These are phyloP conservation scores for Verasper variegatus DNA, from an alignment of 2,113 vertebrate species.

Conservation along the genomic window DNA sequence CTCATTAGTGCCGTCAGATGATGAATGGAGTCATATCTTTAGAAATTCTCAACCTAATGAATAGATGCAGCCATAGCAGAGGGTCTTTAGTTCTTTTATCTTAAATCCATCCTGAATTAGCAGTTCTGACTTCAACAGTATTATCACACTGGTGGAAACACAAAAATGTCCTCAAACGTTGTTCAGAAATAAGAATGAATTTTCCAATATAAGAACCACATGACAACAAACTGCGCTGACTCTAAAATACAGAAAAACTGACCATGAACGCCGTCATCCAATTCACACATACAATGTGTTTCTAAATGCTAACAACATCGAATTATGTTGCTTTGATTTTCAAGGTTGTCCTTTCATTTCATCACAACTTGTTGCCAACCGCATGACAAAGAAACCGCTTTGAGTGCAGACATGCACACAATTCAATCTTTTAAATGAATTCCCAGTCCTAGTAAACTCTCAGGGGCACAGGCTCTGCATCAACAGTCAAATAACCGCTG, in stretches of 20 bases:
- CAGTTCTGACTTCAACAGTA: not conserved
- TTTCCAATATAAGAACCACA: not conserved
- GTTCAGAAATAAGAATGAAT: not conserved
- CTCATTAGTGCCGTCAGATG: conserved; percentile 40
- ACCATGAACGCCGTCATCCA: not conserved
- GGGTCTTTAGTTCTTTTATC: conserved; percentile 8
- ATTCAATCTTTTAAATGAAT: conserved; percentile 32
- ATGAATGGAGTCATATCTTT: conserved; percentile 34
- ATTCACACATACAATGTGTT: not conserved
- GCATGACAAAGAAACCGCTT: not conserved
- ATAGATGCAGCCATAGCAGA: not conserved
- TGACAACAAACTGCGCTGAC: not conserved
- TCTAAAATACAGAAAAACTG: not conserved
- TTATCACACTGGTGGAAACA: not conserved
- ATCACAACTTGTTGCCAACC: conserved; percentile 7
- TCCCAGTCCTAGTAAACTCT: conserved; percentile 24
- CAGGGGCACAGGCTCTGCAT: conserved; percentile 9
- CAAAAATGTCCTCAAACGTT: not conserved
- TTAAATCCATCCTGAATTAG: conserved; percentile 11
- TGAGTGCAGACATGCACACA: not conserved
- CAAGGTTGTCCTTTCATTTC: not conserved
- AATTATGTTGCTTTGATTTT: conserved; percentile 10
- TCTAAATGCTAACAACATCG: not conserved
- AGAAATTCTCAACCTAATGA: conserved; percentile 25
- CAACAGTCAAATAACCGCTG: conserved; percentile 27